phyloP scores from a whole-genome alignment of 2,797 vertebrate genomes.

The Ambastaia sidthimunki region DNA sequence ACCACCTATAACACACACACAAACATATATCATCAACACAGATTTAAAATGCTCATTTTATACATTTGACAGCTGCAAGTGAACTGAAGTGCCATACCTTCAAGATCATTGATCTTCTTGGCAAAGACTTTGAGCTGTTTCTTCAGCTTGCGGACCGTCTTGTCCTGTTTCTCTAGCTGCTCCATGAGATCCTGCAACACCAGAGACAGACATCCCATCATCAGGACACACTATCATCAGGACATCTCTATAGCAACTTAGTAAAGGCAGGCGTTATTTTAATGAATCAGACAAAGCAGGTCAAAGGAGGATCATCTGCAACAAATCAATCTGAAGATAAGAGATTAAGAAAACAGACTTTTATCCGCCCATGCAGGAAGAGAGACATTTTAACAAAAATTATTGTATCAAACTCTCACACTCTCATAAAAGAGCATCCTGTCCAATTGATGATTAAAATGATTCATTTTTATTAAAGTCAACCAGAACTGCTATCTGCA shows the following conservation, averaged over 20 bases:
- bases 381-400: background rate
- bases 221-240: background rate
- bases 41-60: background rate
- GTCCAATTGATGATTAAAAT: too few relatives aligned
- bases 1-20: conserved; percentile 70
- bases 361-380: conserved; percentile 27
- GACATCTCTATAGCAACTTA: background rate
- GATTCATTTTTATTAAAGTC: too few relatives aligned
- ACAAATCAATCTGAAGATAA: conserved; percentile 19
- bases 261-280: conserved; percentile 40
- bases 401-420: too few relatives aligned
- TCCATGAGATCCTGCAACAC: conserved; percentile 92
- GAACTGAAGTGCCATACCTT: conserved; percentile 76
- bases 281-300: conserved; percentile 41
- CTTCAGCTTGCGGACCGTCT: conserved; percentile 96
- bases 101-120: conserved; percentile 96
- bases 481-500: too few relatives aligned
- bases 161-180: conserved; percentile 97
- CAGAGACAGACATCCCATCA: conserved; percentile 8
- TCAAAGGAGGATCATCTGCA: conserved; percentile 55
- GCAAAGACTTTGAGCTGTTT: conserved; percentile 98
- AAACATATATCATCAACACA: conserved; percentile 13
- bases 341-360: conserved; percentile 10
- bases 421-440: too few relatives aligned
- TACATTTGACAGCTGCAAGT: background rate